Conservation (phyloP, 2,888 invertebrate species). For the Microdon myrmicae region DNA sequence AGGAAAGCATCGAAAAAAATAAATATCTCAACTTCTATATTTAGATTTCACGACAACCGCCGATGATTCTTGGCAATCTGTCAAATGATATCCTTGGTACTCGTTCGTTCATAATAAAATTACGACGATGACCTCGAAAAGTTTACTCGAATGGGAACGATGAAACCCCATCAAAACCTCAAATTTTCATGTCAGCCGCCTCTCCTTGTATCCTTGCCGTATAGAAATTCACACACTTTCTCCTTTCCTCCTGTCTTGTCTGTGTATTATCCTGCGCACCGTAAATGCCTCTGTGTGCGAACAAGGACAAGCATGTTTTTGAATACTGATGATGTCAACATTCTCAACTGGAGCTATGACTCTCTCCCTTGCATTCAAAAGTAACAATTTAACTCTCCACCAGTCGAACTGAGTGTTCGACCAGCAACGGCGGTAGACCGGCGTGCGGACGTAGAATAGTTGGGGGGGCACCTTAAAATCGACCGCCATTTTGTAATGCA, state of each 20-base stretch:
- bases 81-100: slow-evolving; percentile 42
- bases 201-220: slow-evolving; percentile 5
- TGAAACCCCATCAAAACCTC: slow-evolving; percentile 25
- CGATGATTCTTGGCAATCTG: no score
- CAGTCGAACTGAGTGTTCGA: no score
- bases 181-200: slow-evolving; percentile 3
- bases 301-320: slow-evolving; percentile 52
- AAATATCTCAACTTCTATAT: no score
- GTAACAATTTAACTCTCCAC: slow-evolving; percentile 23
- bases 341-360: slow-evolving; percentile 12
- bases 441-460: no score
- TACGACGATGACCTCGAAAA: slow-evolving; percentile 51
- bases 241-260: slow-evolving; percentile 2
- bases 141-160: slow-evolving; percentile 30
- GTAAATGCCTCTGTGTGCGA: slow-evolving; percentile 24
- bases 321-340: slow-evolving; percentile 53
- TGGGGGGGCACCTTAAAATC: slow-evolving; percentile 35
- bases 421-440: no score
- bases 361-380: slow-evolving; percentile 25
- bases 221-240: no score
- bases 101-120: slow-evolving; percentile 42
- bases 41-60: no score
- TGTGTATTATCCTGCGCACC: slow-evolving; percentile 6
- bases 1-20: no score
- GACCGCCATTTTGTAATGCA: slow-evolving; percentile 56